Percentiles rank a stretch among this genome's conserved stretches.
Evolutionary conservation across 2,888 invertebrate genomes (phyloP).

Genomic region (Tigriopus californicus): DNA sequence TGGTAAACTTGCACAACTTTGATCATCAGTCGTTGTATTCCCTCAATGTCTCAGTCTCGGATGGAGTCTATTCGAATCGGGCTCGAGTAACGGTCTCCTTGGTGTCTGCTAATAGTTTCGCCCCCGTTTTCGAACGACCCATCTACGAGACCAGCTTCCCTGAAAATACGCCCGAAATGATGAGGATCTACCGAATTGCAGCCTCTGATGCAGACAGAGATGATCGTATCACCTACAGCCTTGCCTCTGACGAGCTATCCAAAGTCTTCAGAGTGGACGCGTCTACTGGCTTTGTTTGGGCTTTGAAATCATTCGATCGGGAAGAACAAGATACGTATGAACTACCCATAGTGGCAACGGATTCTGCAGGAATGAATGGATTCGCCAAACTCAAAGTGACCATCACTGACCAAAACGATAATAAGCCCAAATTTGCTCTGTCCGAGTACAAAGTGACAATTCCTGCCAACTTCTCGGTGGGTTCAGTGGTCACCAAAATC

Average conservation of each 20-base stretch:
- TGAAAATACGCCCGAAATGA: conserved; percentile 61
- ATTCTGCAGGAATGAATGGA: conserved; percentile 34
- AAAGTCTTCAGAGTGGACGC: conserved; percentile 13
- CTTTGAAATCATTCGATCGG: conserved; percentile 35
- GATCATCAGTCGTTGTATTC: conserved; percentile 42
- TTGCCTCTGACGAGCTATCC: conserved; percentile 40
- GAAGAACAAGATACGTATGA: conserved; percentile 25
- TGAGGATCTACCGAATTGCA: conserved; percentile 50
- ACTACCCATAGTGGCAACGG: conserved; percentile 26
- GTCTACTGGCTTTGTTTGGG: conserved; percentile 36
- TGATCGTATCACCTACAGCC: conserved; percentile 51
- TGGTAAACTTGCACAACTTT: conserved; percentile 54
- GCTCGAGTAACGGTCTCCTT: conserved; percentile 32
- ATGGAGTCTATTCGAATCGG: conserved; percentile 81
- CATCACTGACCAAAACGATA: conserved; percentile 25
- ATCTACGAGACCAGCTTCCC: conserved; percentile 56
- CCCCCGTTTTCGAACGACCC: conserved; percentile 56
- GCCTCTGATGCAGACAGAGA: conserved; percentile 68
- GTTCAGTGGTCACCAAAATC: conserved; percentile 38
- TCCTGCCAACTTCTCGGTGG: conserved; percentile 35
- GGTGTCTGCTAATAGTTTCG: conserved; percentile 44
- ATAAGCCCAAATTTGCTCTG: conserved; percentile 28
- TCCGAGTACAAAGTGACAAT: conserved; percentile 28
- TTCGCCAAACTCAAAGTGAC: conserved; percentile 18
- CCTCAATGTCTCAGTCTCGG: conserved; percentile 81